phyloP scores from a whole-genome alignment of 2,797 vertebrate genomes.

The Anniella stebbinsi region DNA sequence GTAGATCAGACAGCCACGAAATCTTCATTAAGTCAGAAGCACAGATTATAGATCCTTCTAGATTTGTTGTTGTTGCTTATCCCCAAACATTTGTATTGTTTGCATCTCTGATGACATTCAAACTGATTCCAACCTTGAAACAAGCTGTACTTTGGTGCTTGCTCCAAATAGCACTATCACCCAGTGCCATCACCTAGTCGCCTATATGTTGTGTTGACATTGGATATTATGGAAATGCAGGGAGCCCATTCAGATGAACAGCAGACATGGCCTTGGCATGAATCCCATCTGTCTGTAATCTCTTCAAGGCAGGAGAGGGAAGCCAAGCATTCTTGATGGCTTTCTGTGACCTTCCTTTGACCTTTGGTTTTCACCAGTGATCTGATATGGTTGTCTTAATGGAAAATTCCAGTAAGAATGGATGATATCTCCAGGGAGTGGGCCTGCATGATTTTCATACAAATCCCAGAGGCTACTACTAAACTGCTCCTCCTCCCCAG shows the following conservation, averaged over 20 bases:
- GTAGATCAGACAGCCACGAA: not conserved
- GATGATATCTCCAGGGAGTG: not conserved
- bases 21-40: not conserved
- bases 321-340: not conserved
- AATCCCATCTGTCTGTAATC: not conserved
- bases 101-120: constrained; percentile 19
- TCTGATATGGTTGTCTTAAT: not conserved
- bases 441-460: not conserved
- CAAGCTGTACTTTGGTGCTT: constrained; percentile 7
- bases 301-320: constrained; percentile 9
- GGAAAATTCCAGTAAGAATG: not conserved
- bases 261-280: constrained; percentile 15
- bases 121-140: constrained; percentile 41
- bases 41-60: not conserved
- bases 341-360: constrained; percentile 7
- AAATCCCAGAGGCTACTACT: not conserved
- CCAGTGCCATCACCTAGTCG: constrained; percentile 14
- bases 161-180: constrained; percentile 16
- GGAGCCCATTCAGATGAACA: constrained; percentile 46
- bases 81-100: constrained; percentile 38
- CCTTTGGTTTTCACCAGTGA: not conserved
- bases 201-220: constrained; percentile 37
- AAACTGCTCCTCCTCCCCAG: not conserved
- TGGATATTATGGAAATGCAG: constrained; percentile 46
- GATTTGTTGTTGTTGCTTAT: constrained; percentile 34